Evolutionary conservation across 64 coral and sea anemone species (phyloP).

Genomic region (Pachyseris speciosa): DNA sequence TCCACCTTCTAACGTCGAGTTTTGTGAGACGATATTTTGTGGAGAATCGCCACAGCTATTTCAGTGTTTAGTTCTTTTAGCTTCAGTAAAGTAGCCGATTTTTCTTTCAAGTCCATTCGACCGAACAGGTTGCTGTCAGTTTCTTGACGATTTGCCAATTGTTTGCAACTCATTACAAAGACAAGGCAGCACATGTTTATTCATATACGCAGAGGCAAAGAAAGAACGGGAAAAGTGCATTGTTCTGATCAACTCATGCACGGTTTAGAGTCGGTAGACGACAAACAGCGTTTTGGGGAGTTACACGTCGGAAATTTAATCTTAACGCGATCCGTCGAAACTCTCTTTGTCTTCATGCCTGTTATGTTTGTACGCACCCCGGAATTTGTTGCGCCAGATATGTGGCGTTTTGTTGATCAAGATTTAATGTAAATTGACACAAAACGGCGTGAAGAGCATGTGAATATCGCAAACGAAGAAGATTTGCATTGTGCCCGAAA

Average conservation of each 20-base stretch:
- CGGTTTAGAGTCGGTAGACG: neutral
- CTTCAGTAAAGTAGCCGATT: too few relatives aligned
- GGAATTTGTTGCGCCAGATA: neutral
- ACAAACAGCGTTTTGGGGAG: neutral
- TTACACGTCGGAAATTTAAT: neutral
- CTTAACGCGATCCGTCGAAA: neutral
- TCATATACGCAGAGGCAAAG: neutral
- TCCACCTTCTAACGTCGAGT: too few relatives aligned
- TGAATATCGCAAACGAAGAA: neutral
- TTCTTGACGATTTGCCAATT: neutral
- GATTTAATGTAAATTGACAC: neutral
- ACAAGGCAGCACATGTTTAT: constrained; percentile 31
- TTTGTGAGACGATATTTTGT: too few relatives aligned
- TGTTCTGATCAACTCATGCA: constrained; percentile 33
- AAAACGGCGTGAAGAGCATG: neutral
- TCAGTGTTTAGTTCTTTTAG: too few relatives aligned
- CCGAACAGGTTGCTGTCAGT: constrained; percentile 19
- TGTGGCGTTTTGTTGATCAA: neutral
- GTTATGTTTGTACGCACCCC: neutral
- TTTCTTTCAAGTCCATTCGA: neutral
- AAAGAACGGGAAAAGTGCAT: neutral
- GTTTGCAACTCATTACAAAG: constrained; percentile 2
- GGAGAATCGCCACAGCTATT: too few relatives aligned
- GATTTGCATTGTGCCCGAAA: constrained; percentile 16
- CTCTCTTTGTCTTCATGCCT: neutral